phyloP scores from a whole-genome alignment of 2,113 vertebrate genomes.

The Varanus komodoensis region DNA sequence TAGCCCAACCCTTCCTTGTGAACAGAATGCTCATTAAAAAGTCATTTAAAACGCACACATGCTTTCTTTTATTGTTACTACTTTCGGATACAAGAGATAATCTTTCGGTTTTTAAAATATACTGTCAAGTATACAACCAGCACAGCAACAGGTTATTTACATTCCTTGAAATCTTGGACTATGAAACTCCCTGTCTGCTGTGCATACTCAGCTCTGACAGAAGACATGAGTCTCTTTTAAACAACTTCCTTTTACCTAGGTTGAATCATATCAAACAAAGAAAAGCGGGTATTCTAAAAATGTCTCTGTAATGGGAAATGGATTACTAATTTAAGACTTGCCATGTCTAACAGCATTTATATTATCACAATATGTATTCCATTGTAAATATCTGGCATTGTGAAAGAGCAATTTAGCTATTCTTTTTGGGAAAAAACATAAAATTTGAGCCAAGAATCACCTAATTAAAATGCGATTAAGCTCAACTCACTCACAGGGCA shows the following conservation, averaged over 20 bases:
- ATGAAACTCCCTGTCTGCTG: constrained; percentile 72
- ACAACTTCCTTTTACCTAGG: constrained; percentile 79
- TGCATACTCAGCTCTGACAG: constrained; percentile 75
- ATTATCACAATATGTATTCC: constrained; percentile 45
- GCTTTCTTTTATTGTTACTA: constrained; percentile 25
- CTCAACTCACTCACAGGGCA: neutral
- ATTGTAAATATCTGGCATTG: constrained; percentile 59
- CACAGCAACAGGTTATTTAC: constrained; percentile 74
- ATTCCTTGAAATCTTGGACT: constrained; percentile 72
- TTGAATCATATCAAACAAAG: constrained; percentile 50
- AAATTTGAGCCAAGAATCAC: neutral
- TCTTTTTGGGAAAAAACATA: constrained; percentile 30
- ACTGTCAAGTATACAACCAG: constrained; percentile 66
- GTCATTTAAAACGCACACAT: constrained; percentile 6
- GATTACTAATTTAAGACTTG: constrained; percentile 44
- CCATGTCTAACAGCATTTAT: constrained; percentile 60
- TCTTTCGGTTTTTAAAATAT: constrained; percentile 57
- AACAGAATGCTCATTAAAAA: constrained; percentile 11
- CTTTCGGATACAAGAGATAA: constrained; percentile 24
- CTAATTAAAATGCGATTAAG: neutral
- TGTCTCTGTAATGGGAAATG: constrained; percentile 32
- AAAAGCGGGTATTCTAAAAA: constrained; percentile 58
- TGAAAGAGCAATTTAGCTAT: constrained; percentile 53
- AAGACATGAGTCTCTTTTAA: constrained; percentile 77
- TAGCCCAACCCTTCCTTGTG: neutral